phyloP scores from a whole-genome alignment of 2,113 vertebrate species.

The Dasyornis broadbenti region DNA sequence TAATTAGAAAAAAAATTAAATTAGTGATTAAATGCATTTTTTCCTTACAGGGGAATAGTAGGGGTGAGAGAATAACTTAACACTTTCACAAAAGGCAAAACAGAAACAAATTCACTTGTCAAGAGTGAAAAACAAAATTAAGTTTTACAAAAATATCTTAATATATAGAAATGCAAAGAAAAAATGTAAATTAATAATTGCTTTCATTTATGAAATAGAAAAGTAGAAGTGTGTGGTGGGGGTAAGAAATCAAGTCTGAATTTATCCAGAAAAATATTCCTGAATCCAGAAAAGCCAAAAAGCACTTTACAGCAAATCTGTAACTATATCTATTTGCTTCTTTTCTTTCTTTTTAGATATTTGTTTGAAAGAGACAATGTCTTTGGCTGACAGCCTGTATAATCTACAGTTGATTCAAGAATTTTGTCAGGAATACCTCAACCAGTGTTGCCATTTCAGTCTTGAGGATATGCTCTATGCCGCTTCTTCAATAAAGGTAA shows the following conservation, averaged over 20 bases:
- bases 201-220: not conserved
- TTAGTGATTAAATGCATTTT: not conserved
- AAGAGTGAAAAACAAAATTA: not conserved
- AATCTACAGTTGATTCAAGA: conserved; percentile 93
- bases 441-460: conserved; percentile 90
- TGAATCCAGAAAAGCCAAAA: not conserved
- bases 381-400: conserved; percentile 89
- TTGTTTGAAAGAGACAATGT: conserved; percentile 94
- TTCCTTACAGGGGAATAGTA: not conserved
- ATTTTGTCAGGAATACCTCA: conserved; percentile 93
- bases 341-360: conserved; percentile 79
- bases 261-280: not conserved
- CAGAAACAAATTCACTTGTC: not conserved
- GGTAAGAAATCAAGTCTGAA: not conserved
- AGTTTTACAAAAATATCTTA: not conserved
- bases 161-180: not conserved
- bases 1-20: not conserved
- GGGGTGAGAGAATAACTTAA: not conserved
- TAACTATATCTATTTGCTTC: not conserved
- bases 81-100: not conserved
- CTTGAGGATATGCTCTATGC: conserved; percentile 97
- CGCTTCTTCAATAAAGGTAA: conserved; percentile 92
- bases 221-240: not conserved
- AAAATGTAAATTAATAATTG: not conserved
- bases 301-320: not conserved